A percentile compares a stretch with the other conserved stretches of the same genome.
phyloP scores from a whole-genome alignment of 30 jellyfish, hydroid and myxozoan genomes.

The Phacellophora camtschatica region DNA sequence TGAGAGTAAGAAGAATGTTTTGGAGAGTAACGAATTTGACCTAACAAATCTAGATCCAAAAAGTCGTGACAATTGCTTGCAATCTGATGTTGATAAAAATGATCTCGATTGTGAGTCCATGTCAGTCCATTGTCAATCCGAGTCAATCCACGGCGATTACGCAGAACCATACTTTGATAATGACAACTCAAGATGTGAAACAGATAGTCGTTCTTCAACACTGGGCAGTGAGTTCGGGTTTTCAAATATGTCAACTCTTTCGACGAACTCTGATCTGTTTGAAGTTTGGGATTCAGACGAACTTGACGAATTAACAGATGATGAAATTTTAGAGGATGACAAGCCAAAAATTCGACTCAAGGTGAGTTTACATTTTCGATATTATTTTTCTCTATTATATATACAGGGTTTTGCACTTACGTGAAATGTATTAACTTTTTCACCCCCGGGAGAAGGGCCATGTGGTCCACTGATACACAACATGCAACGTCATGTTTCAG shows the following conservation, averaged over 20 bases:
- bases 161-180: background rate
- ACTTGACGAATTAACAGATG: slow-evolving; percentile 77
- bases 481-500: no score
- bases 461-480: no score
- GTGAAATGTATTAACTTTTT: no score
- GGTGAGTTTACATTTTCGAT: no score
- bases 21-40: slow-evolving; percentile 22
- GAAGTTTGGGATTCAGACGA: slow-evolving; percentile 97
- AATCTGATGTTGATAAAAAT: background rate
- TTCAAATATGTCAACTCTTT: background rate
- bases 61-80: background rate
- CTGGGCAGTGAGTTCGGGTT: background rate
- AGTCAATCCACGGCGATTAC: background rate
- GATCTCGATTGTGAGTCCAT: background rate
- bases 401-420: no score
- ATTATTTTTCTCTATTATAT: no score
- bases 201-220: background rate
- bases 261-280: slow-evolving; percentile 1
- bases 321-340: slow-evolving; percentile 35
- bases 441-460: no score
- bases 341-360: no score
- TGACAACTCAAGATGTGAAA: background rate
- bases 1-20: background rate
- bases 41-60: slow-evolving; percentile 21
- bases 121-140: background rate